phyloP scores from a whole-genome alignment of 2,888 invertebrate genomes.

The Limnephilus marmoratus region DNA sequence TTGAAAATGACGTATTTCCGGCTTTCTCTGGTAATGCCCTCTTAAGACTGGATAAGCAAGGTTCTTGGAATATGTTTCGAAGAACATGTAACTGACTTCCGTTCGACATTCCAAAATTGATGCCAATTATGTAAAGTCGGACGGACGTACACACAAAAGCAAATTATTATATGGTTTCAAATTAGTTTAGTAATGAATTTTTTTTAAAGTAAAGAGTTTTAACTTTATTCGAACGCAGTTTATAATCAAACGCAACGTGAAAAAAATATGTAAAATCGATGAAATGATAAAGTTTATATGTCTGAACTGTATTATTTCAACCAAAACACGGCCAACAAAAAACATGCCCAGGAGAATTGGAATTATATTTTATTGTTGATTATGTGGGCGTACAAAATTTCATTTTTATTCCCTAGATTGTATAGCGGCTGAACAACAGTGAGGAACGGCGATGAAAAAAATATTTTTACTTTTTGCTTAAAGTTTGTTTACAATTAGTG shows the following conservation, averaged over 20 bases:
- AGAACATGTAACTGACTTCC: too few species aligned
- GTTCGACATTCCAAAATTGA: too few species aligned
- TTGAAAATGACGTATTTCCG: too few species aligned
- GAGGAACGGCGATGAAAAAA: too few species aligned
- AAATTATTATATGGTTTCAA: too few species aligned
- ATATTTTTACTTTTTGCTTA: too few species aligned
- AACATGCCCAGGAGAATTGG: slow-evolving; percentile 7
- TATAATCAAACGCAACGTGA: neutral
- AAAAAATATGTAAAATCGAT: slow-evolving; percentile 3
- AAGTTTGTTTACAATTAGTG: too few species aligned
- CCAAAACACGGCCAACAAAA: neutral
- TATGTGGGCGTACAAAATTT: slow-evolving; percentile 24
- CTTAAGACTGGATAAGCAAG: too few species aligned
- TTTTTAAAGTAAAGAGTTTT: neutral
- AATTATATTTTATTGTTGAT: slow-evolving; percentile 38
- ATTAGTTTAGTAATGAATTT: neutral
- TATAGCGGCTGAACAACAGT: neutral
- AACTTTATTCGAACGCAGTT: neutral
- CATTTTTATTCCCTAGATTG: neutral
- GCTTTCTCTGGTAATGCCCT: too few species aligned
- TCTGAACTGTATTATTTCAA: slow-evolving; percentile 22
- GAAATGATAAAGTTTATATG: slow-evolving; percentile 2
- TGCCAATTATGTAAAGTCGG: too few species aligned
- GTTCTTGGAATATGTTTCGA: too few species aligned
- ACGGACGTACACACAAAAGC: too few species aligned